These are phyloP conservation scores for Ligdia adustata DNA, from an alignment of 2,888 invertebrate genomes.

Conservation along the genomic window DNA sequence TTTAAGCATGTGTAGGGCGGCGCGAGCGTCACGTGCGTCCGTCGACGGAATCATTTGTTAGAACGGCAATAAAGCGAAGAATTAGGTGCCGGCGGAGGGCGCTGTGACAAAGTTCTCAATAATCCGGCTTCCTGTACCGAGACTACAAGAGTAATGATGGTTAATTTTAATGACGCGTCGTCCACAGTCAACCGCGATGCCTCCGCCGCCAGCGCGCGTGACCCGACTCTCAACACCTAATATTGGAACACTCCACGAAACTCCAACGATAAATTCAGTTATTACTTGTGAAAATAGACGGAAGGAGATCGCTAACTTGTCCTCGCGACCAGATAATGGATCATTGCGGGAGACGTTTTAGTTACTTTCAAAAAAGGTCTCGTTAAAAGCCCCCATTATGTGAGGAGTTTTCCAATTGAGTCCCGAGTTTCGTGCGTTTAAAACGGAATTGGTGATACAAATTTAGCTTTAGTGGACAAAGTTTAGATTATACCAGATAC, in stretches of 20 bases:
- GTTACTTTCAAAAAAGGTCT: constrained; percentile 76
- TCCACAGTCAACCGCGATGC: constrained; percentile 58
- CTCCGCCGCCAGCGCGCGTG: constrained; percentile 60
- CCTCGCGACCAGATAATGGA: constrained; percentile 81
- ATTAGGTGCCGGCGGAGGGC: constrained; percentile 69
- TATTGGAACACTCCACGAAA: constrained; percentile 78
- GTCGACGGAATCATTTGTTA: constrained; percentile 68
- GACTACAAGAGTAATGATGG: constrained; percentile 81
- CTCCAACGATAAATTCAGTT: constrained; percentile 83
- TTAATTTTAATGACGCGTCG: constrained; percentile 83
- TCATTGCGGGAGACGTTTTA: constrained; percentile 79
- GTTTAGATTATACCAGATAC: constrained; percentile 58
- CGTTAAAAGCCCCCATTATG: constrained; percentile 78
- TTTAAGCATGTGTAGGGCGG: constrained; percentile 37
- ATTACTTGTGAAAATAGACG: constrained; percentile 84
- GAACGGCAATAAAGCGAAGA: constrained; percentile 71
- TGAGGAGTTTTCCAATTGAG: constrained; percentile 75
- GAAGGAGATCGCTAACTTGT: constrained; percentile 83
- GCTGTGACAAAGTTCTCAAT: constrained; percentile 74
- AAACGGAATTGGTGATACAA: constrained; percentile 60
- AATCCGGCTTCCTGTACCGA: constrained; percentile 70
- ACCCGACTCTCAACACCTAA: constrained; percentile 66
- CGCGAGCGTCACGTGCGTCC: constrained; percentile 44
- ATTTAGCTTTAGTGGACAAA: constrained; percentile 57
- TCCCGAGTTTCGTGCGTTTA: constrained; percentile 61